Base-by-base conservation (phyloP, 2,888 invertebrate species). In the Lucinisca nassula region DNA sequence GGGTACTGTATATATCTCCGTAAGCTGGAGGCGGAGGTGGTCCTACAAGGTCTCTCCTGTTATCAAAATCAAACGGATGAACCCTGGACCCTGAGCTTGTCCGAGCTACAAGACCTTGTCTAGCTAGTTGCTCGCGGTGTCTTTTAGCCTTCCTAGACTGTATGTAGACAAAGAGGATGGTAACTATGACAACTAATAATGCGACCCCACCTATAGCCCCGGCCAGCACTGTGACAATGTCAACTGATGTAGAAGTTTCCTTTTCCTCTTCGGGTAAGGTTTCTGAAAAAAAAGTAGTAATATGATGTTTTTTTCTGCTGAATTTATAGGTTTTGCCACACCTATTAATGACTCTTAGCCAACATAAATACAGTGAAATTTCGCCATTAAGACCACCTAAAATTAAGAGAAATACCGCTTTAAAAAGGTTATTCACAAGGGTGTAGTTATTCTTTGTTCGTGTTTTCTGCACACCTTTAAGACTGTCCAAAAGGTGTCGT, bases 11-110 rank as follows among this genome's bases (percentile, higher is more conserved):
- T 8, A 83, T 79, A 12, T 90, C 84, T 1, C 84, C 90, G 37
- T 90, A 90, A 17, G 87, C 80, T 12, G 87, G 90, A 2, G 90
- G 90, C 0, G 85, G 82, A 1, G 85, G 85, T 2, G 79, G 84
- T 30, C 78, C 72, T 0, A 79, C 27, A 27, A 76, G 67, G 14
- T 76, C 77, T 67, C 78, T 38, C 17, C 37, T 61, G 45, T 83
- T 70, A 6, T 77, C 79, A 21, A 51, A 67, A 27, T 58, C 74
- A 75, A 75, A 75, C 0, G 86, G 86, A 12, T 75, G 55, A 2
- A 86, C 79, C 8, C 51, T 30, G 17, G 27, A 58, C 45, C 27
- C 61, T 27, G n/a, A 70, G 32, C 67, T 76, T 14, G 61, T 21
- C 17, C 40, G 45, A 1, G 24, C 30, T 24, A 35, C 14, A 1